A percentile compares a stretch with the other conserved stretches of the same genome.
These are phyloP conservation scores for Lepisosteus osseus DNA, from an alignment of 2,113 vertebrate species.

Conservation along the genomic window DNA sequence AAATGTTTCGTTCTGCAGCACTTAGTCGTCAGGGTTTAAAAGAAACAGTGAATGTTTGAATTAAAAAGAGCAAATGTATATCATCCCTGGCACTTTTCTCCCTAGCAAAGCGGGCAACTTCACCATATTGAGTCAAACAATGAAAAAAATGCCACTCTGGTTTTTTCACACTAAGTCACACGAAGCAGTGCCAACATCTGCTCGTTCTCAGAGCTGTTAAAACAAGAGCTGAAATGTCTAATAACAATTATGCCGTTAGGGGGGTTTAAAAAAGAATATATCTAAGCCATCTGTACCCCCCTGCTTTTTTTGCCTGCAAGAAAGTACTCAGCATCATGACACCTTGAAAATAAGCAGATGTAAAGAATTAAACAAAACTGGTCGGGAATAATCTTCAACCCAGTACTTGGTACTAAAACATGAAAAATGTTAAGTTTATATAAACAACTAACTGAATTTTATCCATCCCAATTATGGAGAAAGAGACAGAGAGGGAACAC, in stretches of 20 bases:
- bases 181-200: conserved; percentile 86
- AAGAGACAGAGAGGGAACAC: conserved; percentile 61
- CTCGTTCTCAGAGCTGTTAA: conserved; percentile 91
- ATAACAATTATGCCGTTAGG: conserved; percentile 71
- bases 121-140: conserved; percentile 98
- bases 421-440: conserved; percentile 93
- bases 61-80: conserved; percentile 71
- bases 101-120: conserved; percentile 77
- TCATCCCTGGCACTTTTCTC: conserved; percentile 68
- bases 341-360: conserved; percentile 98
- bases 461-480: conserved; percentile 96
- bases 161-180: conserved; percentile 64
- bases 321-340: conserved; percentile 75
- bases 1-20: conserved; percentile 47
- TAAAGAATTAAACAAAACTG: conserved; percentile 97
- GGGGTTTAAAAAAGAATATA: conserved; percentile 63
- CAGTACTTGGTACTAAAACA: conserved; percentile 90
- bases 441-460: conserved; percentile 93
- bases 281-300: conserved; percentile 53
- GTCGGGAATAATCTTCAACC: conserved; percentile 82
- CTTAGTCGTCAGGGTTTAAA: conserved; percentile 42
- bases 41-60: conserved; percentile 65
- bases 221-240: conserved; percentile 74
- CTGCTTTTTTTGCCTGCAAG: conserved; percentile 63
- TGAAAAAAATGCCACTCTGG: conserved; percentile 76